These are phyloP conservation scores for Chrysodeixis includens DNA, from an alignment of 2,888 invertebrate genomes.

Conservation along the genomic window DNA sequence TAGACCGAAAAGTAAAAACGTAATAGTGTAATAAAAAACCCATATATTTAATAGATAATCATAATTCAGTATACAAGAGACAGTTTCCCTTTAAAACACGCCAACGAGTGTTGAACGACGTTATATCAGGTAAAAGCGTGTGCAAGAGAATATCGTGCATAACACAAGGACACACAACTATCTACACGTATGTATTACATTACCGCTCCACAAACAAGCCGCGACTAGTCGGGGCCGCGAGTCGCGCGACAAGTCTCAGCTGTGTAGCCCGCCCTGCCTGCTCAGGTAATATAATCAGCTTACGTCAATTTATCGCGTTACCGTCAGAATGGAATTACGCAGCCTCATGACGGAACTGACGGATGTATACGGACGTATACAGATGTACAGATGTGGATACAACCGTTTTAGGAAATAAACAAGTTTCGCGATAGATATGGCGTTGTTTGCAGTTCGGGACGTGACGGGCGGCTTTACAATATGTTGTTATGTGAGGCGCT, in stretches of 20 bases:
- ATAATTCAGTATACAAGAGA: neutral
- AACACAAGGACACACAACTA: neutral
- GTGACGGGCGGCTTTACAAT: neutral
- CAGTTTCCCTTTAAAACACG: neutral
- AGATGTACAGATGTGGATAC: slow-evolving; percentile 14
- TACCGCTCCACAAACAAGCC: neutral
- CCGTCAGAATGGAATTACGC: slow-evolving; percentile 41
- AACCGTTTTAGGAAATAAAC: neutral
- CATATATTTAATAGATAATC: neutral
- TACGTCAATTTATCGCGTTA: slow-evolving; percentile 56
- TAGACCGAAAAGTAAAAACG: no score
- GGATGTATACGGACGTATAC: slow-evolving; percentile 26
- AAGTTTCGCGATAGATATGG: neutral
- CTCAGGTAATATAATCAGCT: slow-evolving; percentile 53
- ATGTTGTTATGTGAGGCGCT: neutral
- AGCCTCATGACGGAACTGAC: slow-evolving; percentile 37
- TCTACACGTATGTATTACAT: neutral
- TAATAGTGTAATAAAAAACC: neutral
- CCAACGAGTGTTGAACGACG: neutral
- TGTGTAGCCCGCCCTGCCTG: slow-evolving; percentile 10
- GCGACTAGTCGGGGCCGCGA: neutral
- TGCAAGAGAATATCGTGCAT: neutral
- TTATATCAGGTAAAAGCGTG: neutral
- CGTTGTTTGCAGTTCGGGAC: neutral
- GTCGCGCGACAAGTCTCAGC: slow-evolving; percentile 25